These are phyloP conservation scores for Folsomia candida DNA, from an alignment of 2,888 invertebrate species.

Conservation along the genomic window DNA sequence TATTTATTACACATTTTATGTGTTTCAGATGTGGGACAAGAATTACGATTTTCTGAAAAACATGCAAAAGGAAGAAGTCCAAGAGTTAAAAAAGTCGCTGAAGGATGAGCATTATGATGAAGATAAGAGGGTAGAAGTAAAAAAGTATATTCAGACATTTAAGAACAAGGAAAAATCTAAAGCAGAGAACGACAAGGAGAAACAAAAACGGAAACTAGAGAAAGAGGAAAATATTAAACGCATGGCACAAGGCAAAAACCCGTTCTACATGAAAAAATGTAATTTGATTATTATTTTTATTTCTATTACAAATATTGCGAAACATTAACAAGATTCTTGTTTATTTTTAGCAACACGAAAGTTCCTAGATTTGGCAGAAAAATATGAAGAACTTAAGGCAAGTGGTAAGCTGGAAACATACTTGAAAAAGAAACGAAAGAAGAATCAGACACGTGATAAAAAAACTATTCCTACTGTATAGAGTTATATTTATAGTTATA, in stretches of 20 bases:
- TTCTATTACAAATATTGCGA: not conserved
- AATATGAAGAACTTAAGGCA: constrained; percentile 77
- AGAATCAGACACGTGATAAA: constrained; percentile 59
- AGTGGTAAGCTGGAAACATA: constrained; percentile 76
- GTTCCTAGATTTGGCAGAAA: constrained; percentile 70
- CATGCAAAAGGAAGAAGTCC: constrained; percentile 66
- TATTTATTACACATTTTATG: not conserved
- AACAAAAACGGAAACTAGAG: constrained; percentile 60
- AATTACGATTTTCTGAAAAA: constrained; percentile 76
- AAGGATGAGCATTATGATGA: constrained; percentile 63
- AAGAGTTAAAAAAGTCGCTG: constrained; percentile 57
- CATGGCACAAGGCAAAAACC: constrained; percentile 68
- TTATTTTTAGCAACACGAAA: constrained; percentile 71
- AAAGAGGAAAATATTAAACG: constrained; percentile 61
- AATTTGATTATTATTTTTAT: constrained; percentile 51
- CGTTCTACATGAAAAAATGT: constrained; percentile 72
- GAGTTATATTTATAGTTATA: too few relatives aligned
- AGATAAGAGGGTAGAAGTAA: constrained; percentile 55
- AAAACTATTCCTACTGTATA: constrained; percentile 52
- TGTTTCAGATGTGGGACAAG: constrained; percentile 62
- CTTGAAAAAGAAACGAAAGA: constrained; percentile 75
- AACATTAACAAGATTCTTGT: constrained; percentile 27
- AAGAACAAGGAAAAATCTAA: constrained; percentile 74
- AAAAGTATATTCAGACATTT: constrained; percentile 44
- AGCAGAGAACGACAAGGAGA: constrained; percentile 60